Evolutionary conservation across 2,113 vertebrate genomes (phyloP).

Genomic region (Anarrhichthys ocellatus): DNA sequence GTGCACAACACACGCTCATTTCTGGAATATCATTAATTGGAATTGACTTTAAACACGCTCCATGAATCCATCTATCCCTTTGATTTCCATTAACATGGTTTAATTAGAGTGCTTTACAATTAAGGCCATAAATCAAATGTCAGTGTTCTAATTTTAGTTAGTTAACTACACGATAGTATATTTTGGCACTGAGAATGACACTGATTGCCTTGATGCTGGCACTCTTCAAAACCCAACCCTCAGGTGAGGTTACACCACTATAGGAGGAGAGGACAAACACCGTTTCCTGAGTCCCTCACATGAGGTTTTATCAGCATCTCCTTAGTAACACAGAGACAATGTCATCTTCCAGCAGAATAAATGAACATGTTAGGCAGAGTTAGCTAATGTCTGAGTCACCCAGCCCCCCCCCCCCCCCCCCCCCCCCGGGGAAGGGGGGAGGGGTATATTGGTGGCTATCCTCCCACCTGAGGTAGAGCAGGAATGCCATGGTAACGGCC

Average conservation of each 20-base stretch:
- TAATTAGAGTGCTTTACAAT: not conserved
- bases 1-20: not conserved
- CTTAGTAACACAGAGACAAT: constrained; percentile 56
- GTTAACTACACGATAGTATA: not conserved
- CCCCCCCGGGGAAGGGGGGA: not conserved
- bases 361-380: constrained; percentile 58
- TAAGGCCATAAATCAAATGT: not conserved
- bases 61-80: not conserved
- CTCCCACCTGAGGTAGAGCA: constrained; percentile 40
- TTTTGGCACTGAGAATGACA: not conserved
- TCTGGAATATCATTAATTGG: not conserved
- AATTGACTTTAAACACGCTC: not conserved
- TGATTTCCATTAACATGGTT: not conserved
- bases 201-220: not conserved
- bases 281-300: not conserved
- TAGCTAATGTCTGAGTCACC: constrained; percentile 72
- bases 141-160: not conserved
- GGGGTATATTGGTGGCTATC: constrained; percentile 32
- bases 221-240: not conserved
- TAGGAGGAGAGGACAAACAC: not conserved
- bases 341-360: constrained; percentile 44
- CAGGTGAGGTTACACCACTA: not conserved
- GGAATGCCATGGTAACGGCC: constrained; percentile 51
- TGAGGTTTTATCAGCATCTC: constrained; percentile 49
- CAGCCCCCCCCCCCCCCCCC: constrained; percentile 25